A percentile compares a stretch with the other conserved stretches of the same genome.
Conservation (phyloP, 2,797 vertebrate genomes). For the Myripristis jacobus region DNA sequence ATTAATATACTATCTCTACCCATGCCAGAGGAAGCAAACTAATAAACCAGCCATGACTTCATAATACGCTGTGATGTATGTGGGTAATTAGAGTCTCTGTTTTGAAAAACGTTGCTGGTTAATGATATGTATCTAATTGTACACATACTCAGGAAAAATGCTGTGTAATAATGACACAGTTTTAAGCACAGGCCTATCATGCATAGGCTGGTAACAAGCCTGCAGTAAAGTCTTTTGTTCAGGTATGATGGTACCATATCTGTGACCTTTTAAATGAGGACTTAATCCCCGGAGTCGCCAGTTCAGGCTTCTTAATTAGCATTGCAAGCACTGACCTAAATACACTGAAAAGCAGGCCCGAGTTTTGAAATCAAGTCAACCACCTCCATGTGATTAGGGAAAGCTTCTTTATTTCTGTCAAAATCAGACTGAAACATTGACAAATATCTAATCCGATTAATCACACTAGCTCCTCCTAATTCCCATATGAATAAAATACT, state of each 20-base stretch:
- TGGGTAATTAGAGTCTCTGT: background rate
- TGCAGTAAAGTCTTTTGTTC: slow-evolving; percentile 25
- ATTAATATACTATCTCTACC: background rate
- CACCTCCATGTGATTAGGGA: slow-evolving; percentile 69
- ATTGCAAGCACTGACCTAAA: slow-evolving; percentile 43
- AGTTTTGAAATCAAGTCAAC: slow-evolving; percentile 62
- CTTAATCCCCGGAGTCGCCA: slow-evolving; percentile 34
- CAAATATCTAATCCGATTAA: slow-evolving; percentile 71
- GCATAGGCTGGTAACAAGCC: too few species aligned
- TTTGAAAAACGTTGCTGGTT: background rate
- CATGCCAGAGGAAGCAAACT: background rate
- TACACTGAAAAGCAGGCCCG: slow-evolving; percentile 48
- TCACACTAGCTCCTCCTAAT: slow-evolving; percentile 58
- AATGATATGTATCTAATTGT: background rate
- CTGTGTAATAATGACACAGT: slow-evolving; percentile 56
- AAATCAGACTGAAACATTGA: slow-evolving; percentile 59
- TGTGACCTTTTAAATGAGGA: slow-evolving; percentile 52
- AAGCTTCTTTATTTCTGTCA: slow-evolving; percentile 74
- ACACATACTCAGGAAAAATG: slow-evolving; percentile 28
- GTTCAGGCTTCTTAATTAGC: slow-evolving; percentile 36
- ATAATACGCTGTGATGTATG: background rate
- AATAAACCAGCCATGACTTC: background rate
- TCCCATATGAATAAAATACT: slow-evolving; percentile 68
- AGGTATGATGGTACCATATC: slow-evolving; percentile 18
- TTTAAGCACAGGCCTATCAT: background rate